Evolutionary conservation across 2,888 invertebrate species (phyloP).

Genomic region (Drosophila affinis): DNA sequence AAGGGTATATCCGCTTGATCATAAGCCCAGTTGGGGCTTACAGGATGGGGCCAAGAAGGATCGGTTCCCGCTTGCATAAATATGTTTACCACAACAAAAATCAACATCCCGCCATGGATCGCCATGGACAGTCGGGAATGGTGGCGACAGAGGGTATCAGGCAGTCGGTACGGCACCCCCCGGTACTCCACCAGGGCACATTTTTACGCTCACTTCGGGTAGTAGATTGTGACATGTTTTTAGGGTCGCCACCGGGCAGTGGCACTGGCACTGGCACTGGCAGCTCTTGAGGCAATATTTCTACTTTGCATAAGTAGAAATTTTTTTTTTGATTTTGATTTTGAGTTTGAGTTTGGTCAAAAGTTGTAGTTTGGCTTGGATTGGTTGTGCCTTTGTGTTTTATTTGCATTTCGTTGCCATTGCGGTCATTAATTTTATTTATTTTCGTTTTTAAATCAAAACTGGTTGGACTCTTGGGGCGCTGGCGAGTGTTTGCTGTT

Average conservation of each 20-base stretch:
- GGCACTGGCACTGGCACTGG: slow-evolving; percentile 5
- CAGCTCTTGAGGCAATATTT: slow-evolving; percentile 74
- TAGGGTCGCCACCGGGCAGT: slow-evolving; percentile 59
- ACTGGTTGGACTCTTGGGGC: slow-evolving; percentile 51
- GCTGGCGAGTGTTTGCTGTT: slow-evolving; percentile 64
- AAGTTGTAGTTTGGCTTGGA: slow-evolving; percentile 24
- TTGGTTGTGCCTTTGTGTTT: slow-evolving; percentile 47
- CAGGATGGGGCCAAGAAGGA: no score
- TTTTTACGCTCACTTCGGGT: slow-evolving; percentile 36
- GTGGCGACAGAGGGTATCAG: no score
- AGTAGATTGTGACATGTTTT: slow-evolving; percentile 75
- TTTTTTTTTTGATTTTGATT: slow-evolving; percentile 39
- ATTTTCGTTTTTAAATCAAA: slow-evolving; percentile 64
- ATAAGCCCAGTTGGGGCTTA: no score
- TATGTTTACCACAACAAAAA: no score
- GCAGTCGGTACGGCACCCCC: slow-evolving; percentile 8
- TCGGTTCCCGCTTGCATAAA: no score
- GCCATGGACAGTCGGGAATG: no score
- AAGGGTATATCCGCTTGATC: not conserved
- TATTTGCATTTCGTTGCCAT: slow-evolving; percentile 74
- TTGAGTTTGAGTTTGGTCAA: slow-evolving; percentile 27
- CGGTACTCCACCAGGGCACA: no score
- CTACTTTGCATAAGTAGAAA: slow-evolving; percentile 80
- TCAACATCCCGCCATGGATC: no score
- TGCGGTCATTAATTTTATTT: slow-evolving; percentile 72